phyloP scores from a whole-genome alignment of 2,888 invertebrate genomes.

The Tryphoninae sp. region DNA sequence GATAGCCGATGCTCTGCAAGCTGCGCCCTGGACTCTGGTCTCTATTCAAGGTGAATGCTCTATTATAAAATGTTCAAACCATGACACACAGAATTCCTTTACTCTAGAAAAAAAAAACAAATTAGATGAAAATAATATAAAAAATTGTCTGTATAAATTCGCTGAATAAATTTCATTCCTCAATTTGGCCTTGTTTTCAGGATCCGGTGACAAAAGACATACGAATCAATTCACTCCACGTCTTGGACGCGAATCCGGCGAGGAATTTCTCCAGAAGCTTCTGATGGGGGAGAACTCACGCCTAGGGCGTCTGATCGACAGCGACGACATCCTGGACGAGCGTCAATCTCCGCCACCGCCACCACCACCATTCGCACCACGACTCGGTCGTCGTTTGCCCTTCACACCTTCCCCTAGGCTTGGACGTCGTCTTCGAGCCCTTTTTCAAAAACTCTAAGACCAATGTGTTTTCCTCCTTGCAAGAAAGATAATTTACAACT shows the following conservation, averaged over 20 bases:
- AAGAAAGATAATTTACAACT: slow-evolving; percentile 11
- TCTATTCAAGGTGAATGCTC: slow-evolving; percentile 78
- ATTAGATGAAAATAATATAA: slow-evolving; percentile 19
- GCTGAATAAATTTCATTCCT: slow-evolving; percentile 6
- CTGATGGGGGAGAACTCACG: slow-evolving; percentile 67
- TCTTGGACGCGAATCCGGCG: slow-evolving; percentile 76
- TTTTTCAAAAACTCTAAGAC: slow-evolving; percentile 65
- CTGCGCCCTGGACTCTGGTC: slow-evolving; percentile 79
- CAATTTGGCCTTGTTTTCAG: slow-evolving; percentile 25
- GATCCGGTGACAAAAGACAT: slow-evolving; percentile 74
- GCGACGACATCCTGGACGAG: slow-evolving; percentile 73
- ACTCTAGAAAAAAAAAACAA: not conserved
- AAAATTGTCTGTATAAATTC: not conserved
- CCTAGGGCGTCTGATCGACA: slow-evolving; percentile 71
- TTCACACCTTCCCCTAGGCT: slow-evolving; percentile 74
- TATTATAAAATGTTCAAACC: not conserved
- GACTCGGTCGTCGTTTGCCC: slow-evolving; percentile 75
- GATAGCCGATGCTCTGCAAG: slow-evolving; percentile 79
- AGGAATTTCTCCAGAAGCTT: slow-evolving; percentile 68
- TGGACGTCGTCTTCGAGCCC: slow-evolving; percentile 71
- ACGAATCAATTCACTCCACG: slow-evolving; percentile 80
- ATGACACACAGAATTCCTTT: no score
- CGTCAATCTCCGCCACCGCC: slow-evolving; percentile 64
- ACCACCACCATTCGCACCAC: slow-evolving; percentile 74
- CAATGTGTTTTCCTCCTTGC: not conserved